Conservation (phyloP, 2,888 invertebrate genomes). For the Drosophila subsilvestris region DNA sequence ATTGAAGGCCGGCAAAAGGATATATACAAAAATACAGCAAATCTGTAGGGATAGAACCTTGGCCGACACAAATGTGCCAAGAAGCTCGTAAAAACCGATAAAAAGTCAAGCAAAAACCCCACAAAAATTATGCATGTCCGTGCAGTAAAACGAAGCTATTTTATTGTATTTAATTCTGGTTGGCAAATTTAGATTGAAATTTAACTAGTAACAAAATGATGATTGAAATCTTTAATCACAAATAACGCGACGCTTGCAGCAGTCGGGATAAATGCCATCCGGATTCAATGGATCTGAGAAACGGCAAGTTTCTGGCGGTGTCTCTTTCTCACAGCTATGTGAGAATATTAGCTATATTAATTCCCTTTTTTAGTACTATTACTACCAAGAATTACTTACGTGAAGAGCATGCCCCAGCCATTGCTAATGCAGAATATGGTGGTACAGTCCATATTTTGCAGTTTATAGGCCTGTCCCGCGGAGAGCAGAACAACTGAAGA, state of each 20-base stretch:
- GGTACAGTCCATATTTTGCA: slow-evolving; percentile 51
- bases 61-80: slow-evolving; percentile 27
- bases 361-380: neutral
- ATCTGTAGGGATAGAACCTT: slow-evolving; percentile 2
- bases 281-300: slow-evolving; percentile 35
- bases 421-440: slow-evolving; percentile 47
- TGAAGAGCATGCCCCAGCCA: slow-evolving; percentile 59
- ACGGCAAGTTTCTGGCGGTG: slow-evolving; percentile 43
- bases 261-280: slow-evolving; percentile 40
- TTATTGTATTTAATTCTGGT: slow-evolving; percentile 2
- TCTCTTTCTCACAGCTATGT: slow-evolving; percentile 44
- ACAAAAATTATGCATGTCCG: neutral
- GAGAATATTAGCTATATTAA: neutral
- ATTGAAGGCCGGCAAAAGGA: slow-evolving; percentile 27
- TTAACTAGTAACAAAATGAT: neutral
- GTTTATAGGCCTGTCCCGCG: slow-evolving; percentile 27
- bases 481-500: slow-evolving; percentile 36
- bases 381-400: slow-evolving; percentile 41
- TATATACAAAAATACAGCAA: neutral
- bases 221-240: slow-evolving; percentile 41
- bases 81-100: slow-evolving; percentile 3
- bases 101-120: slow-evolving; percentile 12
- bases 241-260: slow-evolving; percentile 53
- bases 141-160: neutral
- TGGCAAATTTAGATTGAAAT: slow-evolving; percentile 6